Evolutionary conservation across 2,797 vertebrate genomes (phyloP), one percentile per base, ranked within the genome.

Genomic region (Muscicapa comitata): DNA sequence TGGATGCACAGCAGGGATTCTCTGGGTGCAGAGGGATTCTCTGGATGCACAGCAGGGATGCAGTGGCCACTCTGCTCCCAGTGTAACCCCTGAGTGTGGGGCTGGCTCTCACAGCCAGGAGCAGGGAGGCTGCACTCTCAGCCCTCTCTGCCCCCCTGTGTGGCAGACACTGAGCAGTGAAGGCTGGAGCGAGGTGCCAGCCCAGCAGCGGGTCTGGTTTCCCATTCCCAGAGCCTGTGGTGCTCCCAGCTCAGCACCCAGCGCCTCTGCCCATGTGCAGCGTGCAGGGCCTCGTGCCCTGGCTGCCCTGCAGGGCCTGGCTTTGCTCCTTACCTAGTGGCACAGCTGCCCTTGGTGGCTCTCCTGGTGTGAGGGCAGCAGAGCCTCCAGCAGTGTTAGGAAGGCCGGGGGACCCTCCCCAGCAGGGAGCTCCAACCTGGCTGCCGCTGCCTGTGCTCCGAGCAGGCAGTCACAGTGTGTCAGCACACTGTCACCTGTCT

Each of bases 251-350:
- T 40, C 3, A 6, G 47, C 9, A 26, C 40, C 43, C 42, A 17
- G 7, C 1, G 6, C 33, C 71, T 8, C 23, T 11, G 28, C 23
- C 5, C 16, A 6, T 13, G 11, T 17, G 42, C 28, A 9, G 7
- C 4, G 0, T 0, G 11, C 7, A 37, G 31, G 24, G 4, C 3
- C 11, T 29, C 3, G 6, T 53, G 21, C 43, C 79, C 51, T 29
- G 54, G 6, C 26, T n/a, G 48, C n/a, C 37, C 38, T 12, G 24
- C 1, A 3, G 25, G 29, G 42, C 45, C 54, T 78, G 13, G 17
- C 38, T 62, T 14, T 43, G 26, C 74, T 61, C 61, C 2, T 51
- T 70, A 23, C 6, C 42, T 11, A 11, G 24, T 4, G 23, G 21
- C 21, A 2, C 48, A 9, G 28, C 82, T 48, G 59, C 48, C 33